Percentiles rank a stretch among this genome's conserved stretches.
Conservation (phyloP, 1,140 invertebrate genomes). For the Sweltsa coloradensis region DNA sequence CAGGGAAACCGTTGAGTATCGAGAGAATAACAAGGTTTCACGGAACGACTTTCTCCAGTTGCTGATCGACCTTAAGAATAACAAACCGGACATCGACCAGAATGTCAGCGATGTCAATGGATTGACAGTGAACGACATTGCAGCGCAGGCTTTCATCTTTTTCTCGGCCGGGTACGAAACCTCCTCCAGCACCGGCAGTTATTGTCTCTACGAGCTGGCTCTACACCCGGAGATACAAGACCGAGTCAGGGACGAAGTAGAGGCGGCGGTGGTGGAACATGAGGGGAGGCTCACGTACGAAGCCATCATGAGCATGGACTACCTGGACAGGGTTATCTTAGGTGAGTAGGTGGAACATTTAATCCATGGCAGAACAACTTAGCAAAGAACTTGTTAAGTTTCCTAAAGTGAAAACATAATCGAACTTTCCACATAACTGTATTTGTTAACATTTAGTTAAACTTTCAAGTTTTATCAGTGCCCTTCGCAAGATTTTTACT, state of each 20-base stretch:
- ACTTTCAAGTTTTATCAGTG: too few species aligned
- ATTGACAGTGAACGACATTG: slow-evolving; percentile 22
- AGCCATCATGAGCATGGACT: slow-evolving; percentile 43
- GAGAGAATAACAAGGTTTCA: neutral
- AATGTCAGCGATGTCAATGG: too few species aligned
- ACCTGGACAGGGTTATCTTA: slow-evolving; percentile 31
- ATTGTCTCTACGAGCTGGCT: slow-evolving; percentile 51
- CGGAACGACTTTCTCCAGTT: slow-evolving; percentile 10
- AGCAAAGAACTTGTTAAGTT: too few species aligned
- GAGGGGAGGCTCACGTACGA: slow-evolving; percentile 43
- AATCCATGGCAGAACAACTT: too few species aligned
- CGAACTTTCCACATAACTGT: too few species aligned
- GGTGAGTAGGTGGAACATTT: too few species aligned
- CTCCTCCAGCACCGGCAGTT: slow-evolving; percentile 52
- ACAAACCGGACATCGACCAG: too few species aligned
- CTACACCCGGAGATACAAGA: slow-evolving; percentile 53
- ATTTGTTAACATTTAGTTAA: too few species aligned
- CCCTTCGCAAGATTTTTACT: too few species aligned
- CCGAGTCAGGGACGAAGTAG: slow-evolving; percentile 47
- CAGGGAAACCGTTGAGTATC: neutral
- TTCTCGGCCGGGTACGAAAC: slow-evolving; percentile 68
- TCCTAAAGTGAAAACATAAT: too few species aligned
- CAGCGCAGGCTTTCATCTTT: slow-evolving; percentile 43
- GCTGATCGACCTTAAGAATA: slow-evolving; percentile 3
- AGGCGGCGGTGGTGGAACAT: slow-evolving; percentile 29